These are phyloP conservation scores for Trachops cirrhosus DNA, from an alignment of 2,797 vertebrate species.

Conservation along the genomic window DNA sequence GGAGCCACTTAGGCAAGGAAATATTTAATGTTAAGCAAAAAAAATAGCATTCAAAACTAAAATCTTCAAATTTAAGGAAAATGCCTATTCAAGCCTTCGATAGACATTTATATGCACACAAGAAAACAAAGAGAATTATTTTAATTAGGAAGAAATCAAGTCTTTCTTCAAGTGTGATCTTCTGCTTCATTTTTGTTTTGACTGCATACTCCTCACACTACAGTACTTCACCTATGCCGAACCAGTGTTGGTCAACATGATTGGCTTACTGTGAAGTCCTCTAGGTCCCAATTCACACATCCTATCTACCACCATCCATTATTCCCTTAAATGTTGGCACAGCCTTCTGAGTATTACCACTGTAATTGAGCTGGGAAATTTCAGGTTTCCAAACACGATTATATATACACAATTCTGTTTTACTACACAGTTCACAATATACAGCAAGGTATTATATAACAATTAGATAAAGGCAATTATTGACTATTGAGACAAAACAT, in stretches of 20 bases:
- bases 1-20: not conserved
- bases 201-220: not conserved
- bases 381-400: not conserved
- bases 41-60: slow-evolving; percentile 21
- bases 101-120: not conserved
- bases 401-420: slow-evolving; percentile 1
- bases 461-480: not conserved
- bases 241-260: not conserved
- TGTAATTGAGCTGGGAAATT: not conserved
- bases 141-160: slow-evolving; percentile 5
- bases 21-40: slow-evolving; percentile 52
- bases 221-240: not conserved
- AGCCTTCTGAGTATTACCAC: not conserved
- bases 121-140: not conserved
- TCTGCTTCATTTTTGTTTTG: not conserved
- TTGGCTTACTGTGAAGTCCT: not conserved
- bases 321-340: not conserved
- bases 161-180: not conserved
- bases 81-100: slow-evolving; percentile 51
- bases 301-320: not conserved
- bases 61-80: slow-evolving; percentile 9
- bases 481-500: not conserved
- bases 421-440: slow-evolving; percentile 34
- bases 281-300: not conserved
- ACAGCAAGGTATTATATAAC: not conserved